Evolutionary conservation across 2,888 invertebrate species (phyloP), one percentile per base, ranked within the genome.

Genomic region (Zaprionus obscuricornis): DNA sequence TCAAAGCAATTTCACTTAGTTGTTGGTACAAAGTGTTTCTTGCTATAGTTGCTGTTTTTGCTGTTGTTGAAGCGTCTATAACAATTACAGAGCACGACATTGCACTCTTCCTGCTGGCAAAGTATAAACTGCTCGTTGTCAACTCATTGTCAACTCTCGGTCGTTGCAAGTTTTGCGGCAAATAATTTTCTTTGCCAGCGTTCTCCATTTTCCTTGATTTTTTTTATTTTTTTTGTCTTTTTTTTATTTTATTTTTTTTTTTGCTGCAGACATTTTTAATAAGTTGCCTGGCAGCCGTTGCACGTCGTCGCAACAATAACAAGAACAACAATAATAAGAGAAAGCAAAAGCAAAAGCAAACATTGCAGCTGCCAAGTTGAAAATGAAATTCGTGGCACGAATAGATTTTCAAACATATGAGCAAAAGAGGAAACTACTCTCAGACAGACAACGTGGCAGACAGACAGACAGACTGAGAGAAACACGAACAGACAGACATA

Each of bases 221-320:
- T 29, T 18, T 45, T 18, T 47, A 17, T 37, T 6, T 11, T 27
- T 26, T 17, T 24, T 14, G n/a, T 2, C 13, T 8, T 45, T 36
- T 42, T 11, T 8, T 27, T 57, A 40, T 37, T 22, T 29, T 37
- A 42, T 33, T 14, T 16, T 43, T 46, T 29, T 54, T 56, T 55
- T 26, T 56, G 55, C 72, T 73, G 73, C 82, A 76, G 82, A 79
- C 82, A 85, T 84, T 86, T 79, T 79, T 84, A 86, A 79, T 86
- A 79, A 79, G 85, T 86, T 79, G 74, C 82, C 78, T 86, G 78
- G 82, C 86, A 78, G 82, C 86, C 85, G 85, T 68, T 73, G 86
- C 78, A 86, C 77, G 84, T 77, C 55, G 58, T 18, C 33, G 51
- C 67, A 51, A 52, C 62, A 69, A 59, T 84, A 74, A 58, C 76